Base-by-base conservation (phyloP, 2,888 invertebrate genomes). In the Trachelus stipa region DNA sequence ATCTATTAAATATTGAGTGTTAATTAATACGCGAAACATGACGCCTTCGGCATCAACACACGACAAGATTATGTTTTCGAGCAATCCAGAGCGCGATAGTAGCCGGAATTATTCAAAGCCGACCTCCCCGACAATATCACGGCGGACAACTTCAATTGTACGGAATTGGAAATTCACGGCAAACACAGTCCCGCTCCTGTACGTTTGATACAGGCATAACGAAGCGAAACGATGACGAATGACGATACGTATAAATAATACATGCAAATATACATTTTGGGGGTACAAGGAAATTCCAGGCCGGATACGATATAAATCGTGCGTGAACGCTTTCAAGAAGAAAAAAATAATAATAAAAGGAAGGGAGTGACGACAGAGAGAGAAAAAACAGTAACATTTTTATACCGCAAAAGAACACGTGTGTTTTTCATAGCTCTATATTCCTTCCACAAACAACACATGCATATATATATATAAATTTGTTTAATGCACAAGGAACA, bases 401-500 rank as follows among this genome's bases (percentile, higher is more conserved):
- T 56, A 56, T 56, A 56, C 56, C 9, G 56, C 2, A 56, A 56
- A 56, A 9, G 0, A 56, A 56, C 56, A 56, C 56, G 56, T 15
- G 56, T 56, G 56, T 56, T 56, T 56, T 6, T 23, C 56, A 56
- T 23, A 23, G 9, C 6, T 56, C 15, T 56, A 56, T 9, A 56
- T 56, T 23, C 23, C 1, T 15, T 23, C 23, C 56, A 56, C 15
- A 23, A 9, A 6, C 23, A 56, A 9, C 56, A 23, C 9, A 56
- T 0, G 0, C 2, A 56, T 56, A 56, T 56, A 56, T 9, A 56
- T 69, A 69, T 69, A 69, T 69, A 80, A 79, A 82, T 85, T 84
- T 82, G 85, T 85, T 85, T 84, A 85, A 83, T 80, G 82, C 79
- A 82, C 79, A 84, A 82, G 79, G 79, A 74, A 74, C 11, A n/a